Base-by-base conservation (phyloP, 1,140 invertebrate species). In the Phymorhynchus buccinoides region DNA sequence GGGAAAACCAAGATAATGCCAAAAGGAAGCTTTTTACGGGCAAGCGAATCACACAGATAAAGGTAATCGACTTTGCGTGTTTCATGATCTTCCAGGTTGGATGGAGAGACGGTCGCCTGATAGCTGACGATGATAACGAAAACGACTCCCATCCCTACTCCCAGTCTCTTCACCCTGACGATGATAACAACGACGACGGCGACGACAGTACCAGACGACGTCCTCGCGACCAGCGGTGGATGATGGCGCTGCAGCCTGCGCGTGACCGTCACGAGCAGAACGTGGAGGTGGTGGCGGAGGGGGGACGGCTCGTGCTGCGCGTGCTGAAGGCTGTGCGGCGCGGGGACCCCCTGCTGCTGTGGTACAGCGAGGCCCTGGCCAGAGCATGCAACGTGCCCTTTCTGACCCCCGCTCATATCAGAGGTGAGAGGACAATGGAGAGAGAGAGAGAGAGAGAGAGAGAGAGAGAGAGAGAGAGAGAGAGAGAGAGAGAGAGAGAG, bases 341-440 rank as follows among this genome's bases (percentile, higher is more conserved):
- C 18, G 95, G 95, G 0, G 94, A 97, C 84, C 94, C 95, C 86
- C 90, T 97, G 0, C 91, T 95, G 16, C 94, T 97, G 86, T 98
- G 97, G 97, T 97, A 97, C 91, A 95, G 96, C 0, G 96, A 96
- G 73, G 95, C 96, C 82, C 92, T 97, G 56, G 93, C 97, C 0
- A 95, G 95, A 3, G 93, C 95, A 37, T 93, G 97, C 83, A 95
- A 95, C 71, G 93, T 95, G n/a, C 97, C 97, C 0, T 96, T 97
- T 90, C 94, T 98, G 7, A 96, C 95, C 9, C 96, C 96, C 0
- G 91, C 94, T 0, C 97, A 98, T 89, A 97, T 98, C 87, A 94
- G 95, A 95, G 96, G 97, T 97, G 93, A 91, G 89, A 62, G 56
- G n/a, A n/a, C n/a, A n/a, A n/a, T n/a, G n/a, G n/a, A n/a, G n/a